Evolutionary conservation across 2,888 invertebrate species (phyloP), one percentile per base, ranked within the genome.

Genomic region (Spodoptera picta): DNA sequence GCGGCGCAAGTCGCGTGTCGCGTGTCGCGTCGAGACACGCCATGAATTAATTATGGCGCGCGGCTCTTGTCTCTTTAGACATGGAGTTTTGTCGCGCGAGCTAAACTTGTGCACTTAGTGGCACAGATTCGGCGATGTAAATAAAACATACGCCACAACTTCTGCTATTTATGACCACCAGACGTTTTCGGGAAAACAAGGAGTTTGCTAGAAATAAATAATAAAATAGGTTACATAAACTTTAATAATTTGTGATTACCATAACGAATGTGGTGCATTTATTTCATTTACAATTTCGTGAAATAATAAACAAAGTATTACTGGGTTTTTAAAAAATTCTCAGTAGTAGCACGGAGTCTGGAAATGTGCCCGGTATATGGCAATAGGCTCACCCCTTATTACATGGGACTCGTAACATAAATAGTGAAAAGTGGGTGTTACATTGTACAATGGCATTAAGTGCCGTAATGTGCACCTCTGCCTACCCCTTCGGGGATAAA

Each of bases 41-140:
- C 80, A 85, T 89, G 86, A 89, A 90, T 90, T 88, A 87, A 88
- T 89, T 84, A 89, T 84, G 73, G 63, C 79, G 68, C 75, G 62
- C 79, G 80, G 80, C 76, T 74, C 72, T 74, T 75, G 83, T 82
- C 83, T 79, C 86, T 84, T 77, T 68, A 75, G 81, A 77, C 83
- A 75, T 75, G 63, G 79, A 82, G 84, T 84, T 86, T 81, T 76
- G 73, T 75, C 72, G 66, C 69, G 65, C 69, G 64, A 59, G 52
- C 59, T 64, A 65, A 75, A 78, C 68, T 78, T 72, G 63, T 54
- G 62, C 66, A 59, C 68, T 68, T 70, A 53, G 62, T 63, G 58
- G 61, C 66, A 65, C 61, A 68, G 66, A 72, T 70, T 73, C 53
- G 51, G 60, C 64, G 69, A 69, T 63, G 68, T 66, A 60, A 73